Conservation (phyloP, 2,888 invertebrate genomes). For the Philhelius pedissequus region DNA sequence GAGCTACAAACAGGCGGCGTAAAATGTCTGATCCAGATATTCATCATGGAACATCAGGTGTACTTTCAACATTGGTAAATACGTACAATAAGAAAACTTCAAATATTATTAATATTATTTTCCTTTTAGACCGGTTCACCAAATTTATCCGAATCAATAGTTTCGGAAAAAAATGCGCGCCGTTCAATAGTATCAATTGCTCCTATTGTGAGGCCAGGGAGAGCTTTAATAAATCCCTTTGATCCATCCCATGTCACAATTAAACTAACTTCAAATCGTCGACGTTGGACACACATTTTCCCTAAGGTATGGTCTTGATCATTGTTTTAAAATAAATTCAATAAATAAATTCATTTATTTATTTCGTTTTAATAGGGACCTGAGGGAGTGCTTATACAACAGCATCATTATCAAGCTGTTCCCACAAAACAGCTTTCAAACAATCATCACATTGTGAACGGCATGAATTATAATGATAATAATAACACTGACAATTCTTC, state of each 20-base stretch:
- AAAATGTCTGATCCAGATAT: slow-evolving; percentile 95
- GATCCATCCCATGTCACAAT: slow-evolving; percentile 98
- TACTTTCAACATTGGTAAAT: slow-evolving; percentile 78
- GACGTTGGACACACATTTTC: slow-evolving; percentile 99
- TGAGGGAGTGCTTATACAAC: slow-evolving; percentile 93
- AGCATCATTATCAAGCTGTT: slow-evolving; percentile 94
- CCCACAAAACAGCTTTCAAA: slow-evolving; percentile 79
- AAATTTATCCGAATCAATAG: slow-evolving; percentile 76
- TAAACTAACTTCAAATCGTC: slow-evolving; percentile 94
- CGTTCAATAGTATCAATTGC: slow-evolving; percentile 79
- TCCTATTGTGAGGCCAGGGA: slow-evolving; percentile 85
- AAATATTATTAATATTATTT: neutral
- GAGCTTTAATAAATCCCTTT: slow-evolving; percentile 97
- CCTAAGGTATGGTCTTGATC: slow-evolving; percentile 83
- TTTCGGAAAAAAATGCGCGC: slow-evolving; percentile 76
- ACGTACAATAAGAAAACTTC: neutral
- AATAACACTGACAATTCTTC: slow-evolving; percentile 69
- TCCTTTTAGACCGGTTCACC: slow-evolving; percentile 73
- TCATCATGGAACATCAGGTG: slow-evolving; percentile 85
- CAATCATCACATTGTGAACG: slow-evolving; percentile 66
- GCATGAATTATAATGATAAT: slow-evolving; percentile 72
- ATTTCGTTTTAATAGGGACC: slow-evolving; percentile 82
- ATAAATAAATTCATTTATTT: neutral
- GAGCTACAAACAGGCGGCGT: slow-evolving; percentile 81
- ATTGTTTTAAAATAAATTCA: neutral